phyloP scores from a whole-genome alignment of 2,888 invertebrate genomes.

The Anthrax anthrax region DNA sequence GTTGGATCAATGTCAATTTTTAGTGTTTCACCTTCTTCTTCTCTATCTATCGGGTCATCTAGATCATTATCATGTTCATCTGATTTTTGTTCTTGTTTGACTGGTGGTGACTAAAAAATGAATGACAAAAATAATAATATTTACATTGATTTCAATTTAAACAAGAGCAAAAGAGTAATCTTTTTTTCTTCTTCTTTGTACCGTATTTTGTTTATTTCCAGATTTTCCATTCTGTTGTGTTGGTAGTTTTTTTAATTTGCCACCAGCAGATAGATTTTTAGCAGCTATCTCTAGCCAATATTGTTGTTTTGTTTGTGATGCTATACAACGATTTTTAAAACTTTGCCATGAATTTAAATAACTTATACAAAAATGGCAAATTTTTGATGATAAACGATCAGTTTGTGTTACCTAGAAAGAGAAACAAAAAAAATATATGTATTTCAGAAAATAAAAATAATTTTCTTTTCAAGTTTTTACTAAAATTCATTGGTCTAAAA shows the following conservation, averaged over 20 bases:
- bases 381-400: constrained; percentile 30
- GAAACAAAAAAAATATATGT: no score
- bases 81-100: constrained; percentile 31
- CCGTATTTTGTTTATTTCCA: no score
- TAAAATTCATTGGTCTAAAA: no score
- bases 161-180: no score
- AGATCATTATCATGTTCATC: constrained; percentile 25
- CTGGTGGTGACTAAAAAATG: constrained; percentile 26
- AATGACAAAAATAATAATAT: background rate
- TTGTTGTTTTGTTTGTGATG: constrained; percentile 30
- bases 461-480: no score
- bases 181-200: background rate
- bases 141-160: background rate
- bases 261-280: background rate
- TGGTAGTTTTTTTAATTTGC: background rate
- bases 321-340: constrained; percentile 34
- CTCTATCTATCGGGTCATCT: constrained; percentile 18
- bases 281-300: constrained; percentile 25
- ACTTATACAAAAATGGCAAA: constrained; percentile 35
- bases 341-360: constrained; percentile 36
- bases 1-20: constrained; percentile 31
- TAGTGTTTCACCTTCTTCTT: constrained; percentile 20
- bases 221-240: background rate
- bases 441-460: no score
- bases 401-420: constrained; percentile 24